Base-by-base conservation (phyloP, 2,888 invertebrate genomes). In the Rhodophaea formosa region DNA sequence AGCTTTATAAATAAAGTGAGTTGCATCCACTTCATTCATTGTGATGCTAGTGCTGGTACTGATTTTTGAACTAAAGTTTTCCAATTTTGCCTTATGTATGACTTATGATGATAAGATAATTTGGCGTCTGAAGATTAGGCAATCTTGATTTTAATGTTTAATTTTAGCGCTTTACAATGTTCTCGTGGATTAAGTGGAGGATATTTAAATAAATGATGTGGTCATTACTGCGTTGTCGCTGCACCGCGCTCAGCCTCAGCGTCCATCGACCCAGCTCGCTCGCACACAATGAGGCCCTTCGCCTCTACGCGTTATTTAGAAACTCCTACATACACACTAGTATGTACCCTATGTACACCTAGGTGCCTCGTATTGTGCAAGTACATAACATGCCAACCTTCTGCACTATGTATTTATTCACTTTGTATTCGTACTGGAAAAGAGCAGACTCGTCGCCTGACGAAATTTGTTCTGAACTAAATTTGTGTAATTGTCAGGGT, bases 241-340 rank as follows among this genome's bases (percentile, higher is more conserved):
- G 63, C 59, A 62, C 63, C 62, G 64, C 66, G 64, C 65, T 63
- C 61, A 63, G 53, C 67, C 65, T 63, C 61, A 63, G 53, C 67
- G 71, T 72, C 70, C 72, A 66, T 70, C 74, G 74, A 72, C 74
- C 74, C 66, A 69, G 59, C 64, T 66, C 62, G 62, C 63, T 68
- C 66, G 65, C 67, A 65, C 64, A 68, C 67, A 68, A 68, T 66
- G 69, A 69, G 67, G 63, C 66, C 69, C 67, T 68, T 67, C 66
- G 66, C 67, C 67, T 67, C 64, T 66, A 65, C 62, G 69, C 66
- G 66, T 67, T 69, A 70, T 71, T 72, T 71, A 70, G 67, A 70
- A 64, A 67, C 69, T 64, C 62, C 62, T 62, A 67, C 63, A 61
- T 61, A 63, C 62, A 53, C 55, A 58, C 32, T 43, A 55, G 29